Conservation (phyloP, 2,113 vertebrate genomes). For the Pelusios castaneus region DNA sequence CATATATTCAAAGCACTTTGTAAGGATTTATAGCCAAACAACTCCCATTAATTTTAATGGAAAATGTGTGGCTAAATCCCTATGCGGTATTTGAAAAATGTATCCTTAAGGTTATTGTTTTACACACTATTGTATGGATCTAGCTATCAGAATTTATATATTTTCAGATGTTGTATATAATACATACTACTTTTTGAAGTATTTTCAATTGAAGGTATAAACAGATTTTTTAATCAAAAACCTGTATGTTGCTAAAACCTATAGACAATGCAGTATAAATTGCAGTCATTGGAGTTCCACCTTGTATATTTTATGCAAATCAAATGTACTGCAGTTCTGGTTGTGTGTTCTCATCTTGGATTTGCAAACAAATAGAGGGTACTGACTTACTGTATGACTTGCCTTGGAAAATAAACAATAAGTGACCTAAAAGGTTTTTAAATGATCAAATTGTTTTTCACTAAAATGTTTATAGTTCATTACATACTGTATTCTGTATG, state of each 20-base stretch:
- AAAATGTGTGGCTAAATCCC: constrained; percentile 58
- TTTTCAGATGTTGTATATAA: constrained; percentile 62
- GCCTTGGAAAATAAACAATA: constrained; percentile 52
- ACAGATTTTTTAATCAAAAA: background rate
- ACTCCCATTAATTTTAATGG: constrained; percentile 71
- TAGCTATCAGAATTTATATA: constrained; percentile 62
- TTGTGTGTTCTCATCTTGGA: constrained; percentile 33
- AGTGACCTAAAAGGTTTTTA: constrained; percentile 32
- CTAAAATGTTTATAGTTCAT: constrained; percentile 65
- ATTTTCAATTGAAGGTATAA: constrained; percentile 33
- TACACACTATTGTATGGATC: constrained; percentile 61
- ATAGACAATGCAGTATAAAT: constrained; percentile 17
- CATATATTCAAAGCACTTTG: constrained; percentile 58
- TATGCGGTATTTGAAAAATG: constrained; percentile 60
- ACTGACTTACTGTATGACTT: constrained; percentile 16
- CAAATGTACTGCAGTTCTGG: constrained; percentile 34
- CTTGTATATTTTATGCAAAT: constrained; percentile 53
- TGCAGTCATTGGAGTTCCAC: constrained; percentile 22
- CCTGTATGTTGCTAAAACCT: background rate
- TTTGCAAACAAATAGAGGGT: constrained; percentile 53
- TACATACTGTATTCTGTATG: constrained; percentile 51
- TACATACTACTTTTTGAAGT: constrained; percentile 29
- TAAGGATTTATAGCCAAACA: constrained; percentile 60
- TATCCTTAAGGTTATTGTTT: constrained; percentile 60
- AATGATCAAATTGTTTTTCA: constrained; percentile 64